Evolutionary conservation across 2,888 invertebrate genomes (phyloP).

Genomic region (Parascotia fuliginaria): DNA sequence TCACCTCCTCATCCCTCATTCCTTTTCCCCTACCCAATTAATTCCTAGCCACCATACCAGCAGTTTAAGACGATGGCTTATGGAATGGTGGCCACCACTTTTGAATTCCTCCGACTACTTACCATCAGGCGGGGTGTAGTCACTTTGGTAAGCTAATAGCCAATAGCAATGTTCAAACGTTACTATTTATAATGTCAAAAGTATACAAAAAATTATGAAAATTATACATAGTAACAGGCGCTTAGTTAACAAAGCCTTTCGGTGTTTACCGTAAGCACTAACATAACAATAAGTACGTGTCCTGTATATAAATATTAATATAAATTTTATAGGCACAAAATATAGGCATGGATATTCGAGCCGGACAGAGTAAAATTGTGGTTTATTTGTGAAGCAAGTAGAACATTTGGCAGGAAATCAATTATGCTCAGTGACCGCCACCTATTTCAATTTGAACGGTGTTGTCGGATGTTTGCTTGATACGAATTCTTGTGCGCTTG

Average conservation of each 20-base stretch:
- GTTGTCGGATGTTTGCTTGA: conserved; percentile 20
- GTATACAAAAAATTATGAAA: too few relatives aligned
- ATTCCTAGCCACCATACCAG: too few relatives aligned
- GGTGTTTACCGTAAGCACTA: conserved; percentile 6
- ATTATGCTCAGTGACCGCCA: conserved; percentile 32
- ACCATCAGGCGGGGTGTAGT: too few relatives aligned
- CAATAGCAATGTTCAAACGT: too few relatives aligned
- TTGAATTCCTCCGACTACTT: too few relatives aligned
- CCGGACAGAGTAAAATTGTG: conserved; percentile 21
- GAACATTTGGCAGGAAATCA: conserved; percentile 36
- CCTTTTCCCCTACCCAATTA: too few relatives aligned
- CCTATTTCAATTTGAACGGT: conserved; percentile 29
- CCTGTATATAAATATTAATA: conserved; percentile 4
- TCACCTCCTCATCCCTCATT: too few relatives aligned
- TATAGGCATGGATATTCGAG: conserved; percentile 20
- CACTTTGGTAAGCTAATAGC: too few relatives aligned
- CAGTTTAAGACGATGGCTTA: too few relatives aligned
- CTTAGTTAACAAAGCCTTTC: conserved; percentile 2
- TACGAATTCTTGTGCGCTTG: conserved; percentile 21
- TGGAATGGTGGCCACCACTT: too few relatives aligned
- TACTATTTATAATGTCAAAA: too few relatives aligned
- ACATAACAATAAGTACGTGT: conserved; percentile 9
- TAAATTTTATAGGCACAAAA: conserved; percentile 13
- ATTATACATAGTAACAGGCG: too few relatives aligned
- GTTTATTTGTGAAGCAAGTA: conserved; percentile 34